Evolutionary conservation across 2,888 invertebrate genomes (phyloP), one percentile per base, ranked within the genome.

Genomic region (Podabrus alpinus): DNA sequence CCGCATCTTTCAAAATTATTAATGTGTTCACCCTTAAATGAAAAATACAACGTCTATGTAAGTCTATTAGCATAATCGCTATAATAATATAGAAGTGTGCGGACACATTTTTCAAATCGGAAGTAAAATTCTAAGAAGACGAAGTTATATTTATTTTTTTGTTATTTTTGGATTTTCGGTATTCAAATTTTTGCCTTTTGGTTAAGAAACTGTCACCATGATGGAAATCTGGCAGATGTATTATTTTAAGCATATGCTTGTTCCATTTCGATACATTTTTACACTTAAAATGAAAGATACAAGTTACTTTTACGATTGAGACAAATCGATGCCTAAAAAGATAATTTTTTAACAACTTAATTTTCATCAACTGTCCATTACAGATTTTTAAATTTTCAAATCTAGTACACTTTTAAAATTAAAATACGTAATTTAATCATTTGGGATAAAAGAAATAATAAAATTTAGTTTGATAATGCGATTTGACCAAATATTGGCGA

Each of bases 211-310:
- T 85, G 86, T 86, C 86, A 85, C 79, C 81, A 81, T 86, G 86
- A 86, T 86, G 85, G 86, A 86, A 84, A 84, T 81, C 83, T 83
- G 86, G 84, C 86, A 86, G 86, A 86, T 86, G 86, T 86, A 86
- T 86, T 86, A 86, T 87, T 85, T 87, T 84, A 86, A 81, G 84
- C 84, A 85, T 85, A 86, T 86, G 86, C 86, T 75, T 72, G n/a
- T 64, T 64, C 62, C 21, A 19, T 45, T 45, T 74, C 59, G 72
- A 74, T 77, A 74, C 77, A 75, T 74, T 45, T 45, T 45, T 69
- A 45, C 45, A 45, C n/a, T 45, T 45, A n/a, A 45, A n/a, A 45
- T 45, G 45, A 45, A 45, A 45, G 45, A 45, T 45, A 45, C 29
- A 68, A 61, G 61, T 73, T 61, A 59, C 29, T 59, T 62, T 72